Evolutionary conservation across 2,113 vertebrate species (phyloP), one percentile per base, ranked within the genome.

Genomic region (Etheostoma cragini): DNA sequence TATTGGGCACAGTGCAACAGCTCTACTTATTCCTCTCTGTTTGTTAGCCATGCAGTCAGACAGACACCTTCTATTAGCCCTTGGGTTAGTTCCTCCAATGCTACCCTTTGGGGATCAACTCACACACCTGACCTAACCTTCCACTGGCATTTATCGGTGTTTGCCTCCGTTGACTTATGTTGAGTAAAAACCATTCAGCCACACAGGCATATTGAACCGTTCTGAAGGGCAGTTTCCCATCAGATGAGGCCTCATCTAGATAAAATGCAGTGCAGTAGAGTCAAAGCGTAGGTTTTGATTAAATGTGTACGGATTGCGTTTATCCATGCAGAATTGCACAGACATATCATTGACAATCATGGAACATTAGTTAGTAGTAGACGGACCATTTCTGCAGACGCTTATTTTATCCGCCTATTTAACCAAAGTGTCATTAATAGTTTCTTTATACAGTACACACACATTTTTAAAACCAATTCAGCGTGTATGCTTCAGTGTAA

Each of bases 111-210:
- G 83, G 89, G 76, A 88, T 89, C 82, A 87, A 92, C 89, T 90
- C 75, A 62, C 83, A 89, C 81, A 90, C 77, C 85, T 87, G 90
- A 87, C 86, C 85, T 91, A 86, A 91, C 90, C 87, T 78, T 91
- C 87, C 74, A 72, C 73, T 90, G 89, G 87, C 88, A 88, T 92
- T 90, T 90, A 84, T 91, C 89, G 76, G 75, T 71, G 82, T 93
- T 90, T 92, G 88, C 78, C 81, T 90, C 76, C 71, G 87, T 84
- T 81, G 88, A 90, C 78, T 91, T 81, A 61, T 57, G 79, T 82
- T 86, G 85, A 90, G 81, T 83, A 83, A 87, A 89, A 92, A 91
- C 90, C 87, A 81, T 91, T 92, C 47, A 78, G 87, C 63, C 50
- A 45, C 79, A 68, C 77, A 58, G 68, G 62, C 78, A 49, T 81